Conservation (phyloP, 2,113 vertebrate genomes). For the Scatophagus argus region DNA sequence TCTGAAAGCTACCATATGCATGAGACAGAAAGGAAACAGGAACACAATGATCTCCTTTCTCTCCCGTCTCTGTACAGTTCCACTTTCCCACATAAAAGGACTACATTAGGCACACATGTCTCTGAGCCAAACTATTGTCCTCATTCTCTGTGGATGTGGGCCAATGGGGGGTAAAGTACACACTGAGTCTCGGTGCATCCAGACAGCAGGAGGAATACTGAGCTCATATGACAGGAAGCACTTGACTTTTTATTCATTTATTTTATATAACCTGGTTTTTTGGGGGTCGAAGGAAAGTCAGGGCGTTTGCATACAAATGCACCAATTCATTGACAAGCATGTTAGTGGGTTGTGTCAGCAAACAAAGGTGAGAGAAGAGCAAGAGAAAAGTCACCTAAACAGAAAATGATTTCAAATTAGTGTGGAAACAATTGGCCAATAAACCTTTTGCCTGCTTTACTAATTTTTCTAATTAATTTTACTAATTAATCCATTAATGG, state of each 20-base stretch:
- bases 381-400: background rate
- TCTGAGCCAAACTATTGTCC: slow-evolving; percentile 77
- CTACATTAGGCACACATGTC: slow-evolving; percentile 79
- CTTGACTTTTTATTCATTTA: slow-evolving; percentile 38
- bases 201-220: slow-evolving; percentile 63
- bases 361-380: background rate
- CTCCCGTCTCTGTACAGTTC: slow-evolving; percentile 57
- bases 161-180: slow-evolving; percentile 71
- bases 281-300: background rate
- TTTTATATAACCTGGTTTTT: slow-evolving; percentile 24
- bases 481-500: background rate
- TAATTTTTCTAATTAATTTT: background rate
- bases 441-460: background rate
- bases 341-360: background rate
- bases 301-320: background rate
- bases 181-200: slow-evolving; percentile 51
- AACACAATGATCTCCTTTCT: slow-evolving; percentile 60
- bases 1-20: slow-evolving; percentile 21
- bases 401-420: background rate
- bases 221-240: slow-evolving; percentile 41
- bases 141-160: slow-evolving; percentile 79
- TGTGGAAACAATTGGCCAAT: background rate
- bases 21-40: slow-evolving; percentile 39
- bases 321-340: background rate
- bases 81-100: slow-evolving; percentile 76